These are phyloP conservation scores for Myripristis murdjan DNA, from an alignment of 2,797 vertebrate genomes.

Conservation along the genomic window DNA sequence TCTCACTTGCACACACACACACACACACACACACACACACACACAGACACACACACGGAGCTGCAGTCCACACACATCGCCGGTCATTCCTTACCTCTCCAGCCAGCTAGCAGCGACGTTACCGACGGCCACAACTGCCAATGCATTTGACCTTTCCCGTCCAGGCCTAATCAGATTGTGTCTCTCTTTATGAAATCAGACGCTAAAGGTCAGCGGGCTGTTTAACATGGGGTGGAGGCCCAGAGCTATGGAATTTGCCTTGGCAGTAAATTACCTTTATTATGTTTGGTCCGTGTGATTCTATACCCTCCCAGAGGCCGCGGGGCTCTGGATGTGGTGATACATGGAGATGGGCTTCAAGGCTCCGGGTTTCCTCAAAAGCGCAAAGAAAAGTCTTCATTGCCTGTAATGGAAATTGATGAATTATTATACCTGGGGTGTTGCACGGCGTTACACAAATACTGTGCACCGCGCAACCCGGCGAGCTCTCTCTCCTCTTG, in stretches of 20 bases:
- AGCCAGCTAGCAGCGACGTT: constrained; percentile 87
- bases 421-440: background rate
- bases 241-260: constrained; percentile 97
- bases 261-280: constrained; percentile 98
- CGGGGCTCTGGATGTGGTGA: constrained; percentile 53
- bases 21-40: constrained; percentile 20
- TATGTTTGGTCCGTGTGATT: constrained; percentile 92
- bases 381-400: constrained; percentile 18
- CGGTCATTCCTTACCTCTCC: constrained; percentile 70
- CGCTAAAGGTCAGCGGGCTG: constrained; percentile 96
- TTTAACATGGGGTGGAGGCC: constrained; percentile 93
- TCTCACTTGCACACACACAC: too few relatives aligned
- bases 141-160: constrained; percentile 96
- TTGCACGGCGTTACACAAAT: constrained; percentile 3
- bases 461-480: background rate
- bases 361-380: constrained; percentile 25
- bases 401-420: background rate
- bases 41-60: constrained; percentile 33
- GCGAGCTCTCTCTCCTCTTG: constrained; percentile 36
- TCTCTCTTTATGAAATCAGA: constrained; percentile 97
- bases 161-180: constrained; percentile 96
- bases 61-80: constrained; percentile 39
- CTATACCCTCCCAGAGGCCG: constrained; percentile 66
- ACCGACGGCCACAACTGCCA: constrained; percentile 88
- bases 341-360: constrained; percentile 64